Evolutionary conservation across 2,113 vertebrate genomes (phyloP).

Genomic region (Varanus komodoensis): DNA sequence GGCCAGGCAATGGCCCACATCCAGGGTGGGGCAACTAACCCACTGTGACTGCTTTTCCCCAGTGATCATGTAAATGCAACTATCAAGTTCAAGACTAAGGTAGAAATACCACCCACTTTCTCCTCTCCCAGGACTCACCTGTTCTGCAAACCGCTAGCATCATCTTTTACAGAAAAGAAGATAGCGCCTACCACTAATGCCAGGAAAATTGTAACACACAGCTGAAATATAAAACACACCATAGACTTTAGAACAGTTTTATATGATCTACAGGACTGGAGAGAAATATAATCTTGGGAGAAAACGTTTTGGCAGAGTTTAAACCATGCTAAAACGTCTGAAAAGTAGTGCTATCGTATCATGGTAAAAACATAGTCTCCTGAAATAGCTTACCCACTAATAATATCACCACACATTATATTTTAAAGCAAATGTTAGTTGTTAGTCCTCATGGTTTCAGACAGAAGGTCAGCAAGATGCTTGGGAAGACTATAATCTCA

Average conservation of each 20-base stretch:
- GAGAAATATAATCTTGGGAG: neutral
- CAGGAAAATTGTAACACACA: slow-evolving; percentile 81
- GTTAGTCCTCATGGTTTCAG: neutral
- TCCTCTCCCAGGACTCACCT: slow-evolving; percentile 77
- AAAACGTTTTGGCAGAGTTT: too few species aligned
- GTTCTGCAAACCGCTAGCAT: slow-evolving; percentile 86
- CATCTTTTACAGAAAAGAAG: slow-evolving; percentile 81
- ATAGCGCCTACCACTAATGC: slow-evolving; percentile 86
- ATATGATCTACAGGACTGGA: too few species aligned
- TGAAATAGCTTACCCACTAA: neutral
- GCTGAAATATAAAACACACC: slow-evolving; percentile 65
- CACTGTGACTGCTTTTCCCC: too few species aligned
- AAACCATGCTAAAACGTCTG: neutral
- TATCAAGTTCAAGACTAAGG: neutral
- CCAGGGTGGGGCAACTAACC: too few species aligned
- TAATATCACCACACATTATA: neutral
- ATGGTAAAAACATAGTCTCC: neutral
- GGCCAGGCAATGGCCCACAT: too few species aligned
- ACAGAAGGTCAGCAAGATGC: neutral
- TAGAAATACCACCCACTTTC: neutral
- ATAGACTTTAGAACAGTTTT: neutral
- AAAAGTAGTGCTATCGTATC: neutral
- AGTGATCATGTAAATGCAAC: too few species aligned
- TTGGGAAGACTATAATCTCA: neutral
- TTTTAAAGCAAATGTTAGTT: neutral